Evolutionary conservation across 2,797 vertebrate species (phyloP).

Genomic region (Gymnodraco acuticeps): DNA sequence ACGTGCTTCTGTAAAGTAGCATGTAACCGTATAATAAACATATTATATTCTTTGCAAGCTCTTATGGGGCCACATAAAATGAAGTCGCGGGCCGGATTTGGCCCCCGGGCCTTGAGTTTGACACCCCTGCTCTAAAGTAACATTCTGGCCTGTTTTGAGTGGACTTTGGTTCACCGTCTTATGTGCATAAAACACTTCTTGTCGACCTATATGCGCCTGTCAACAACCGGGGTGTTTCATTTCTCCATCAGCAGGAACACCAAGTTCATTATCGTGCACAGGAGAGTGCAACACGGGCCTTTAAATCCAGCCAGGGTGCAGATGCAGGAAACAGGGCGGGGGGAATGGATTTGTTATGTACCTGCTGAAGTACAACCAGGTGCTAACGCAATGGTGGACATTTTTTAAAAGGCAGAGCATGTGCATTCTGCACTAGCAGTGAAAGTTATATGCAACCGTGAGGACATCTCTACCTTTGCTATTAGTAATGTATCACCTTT

Average conservation of each 20-base stretch:
- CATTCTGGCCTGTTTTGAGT: conserved; percentile 7
- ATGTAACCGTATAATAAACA: no score
- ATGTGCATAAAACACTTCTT: conserved; percentile 12
- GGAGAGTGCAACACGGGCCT: conserved; percentile 13
- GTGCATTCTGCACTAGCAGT: conserved; percentile 16
- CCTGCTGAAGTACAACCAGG: conserved; percentile 51
- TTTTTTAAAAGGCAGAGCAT: conserved; percentile 42
- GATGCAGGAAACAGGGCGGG: conserved; percentile 23
- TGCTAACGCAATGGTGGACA: conserved; percentile 34
- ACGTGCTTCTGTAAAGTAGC: no score
- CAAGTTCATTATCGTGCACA: conserved; percentile 38
- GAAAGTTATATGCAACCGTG: conserved; percentile 24
- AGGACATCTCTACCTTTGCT: conserved; percentile 23
- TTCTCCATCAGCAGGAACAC: conserved; percentile 41
- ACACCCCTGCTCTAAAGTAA: neutral
- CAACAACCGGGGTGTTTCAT: conserved; percentile 32
- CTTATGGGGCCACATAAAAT: no score
- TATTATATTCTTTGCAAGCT: no score
- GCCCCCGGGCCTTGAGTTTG: no score
- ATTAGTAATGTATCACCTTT: conserved; percentile 64
- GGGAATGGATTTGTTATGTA: conserved; percentile 71
- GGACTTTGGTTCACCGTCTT: conserved; percentile 10
- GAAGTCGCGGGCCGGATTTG: no score
- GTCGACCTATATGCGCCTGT: conserved; percentile 5
- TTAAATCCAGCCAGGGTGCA: conserved; percentile 18